These are phyloP conservation scores for Battus philenor DNA, from an alignment of 1,140 invertebrate genomes.

Conservation along the genomic window DNA sequence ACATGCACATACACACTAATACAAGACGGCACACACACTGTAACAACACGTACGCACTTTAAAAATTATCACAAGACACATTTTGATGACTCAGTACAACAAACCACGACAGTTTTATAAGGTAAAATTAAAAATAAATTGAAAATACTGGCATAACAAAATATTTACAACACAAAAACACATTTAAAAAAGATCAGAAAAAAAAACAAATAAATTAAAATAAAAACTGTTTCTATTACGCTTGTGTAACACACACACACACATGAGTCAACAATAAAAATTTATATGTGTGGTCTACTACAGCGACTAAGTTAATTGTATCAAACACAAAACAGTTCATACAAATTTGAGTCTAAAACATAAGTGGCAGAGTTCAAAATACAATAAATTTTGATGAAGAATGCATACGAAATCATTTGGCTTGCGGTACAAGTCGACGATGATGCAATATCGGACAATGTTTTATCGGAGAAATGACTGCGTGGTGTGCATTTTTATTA, in stretches of 20 bases:
- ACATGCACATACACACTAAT: slow-evolving; percentile 19
- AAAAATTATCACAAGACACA: slow-evolving; percentile 21
- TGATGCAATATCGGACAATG: slow-evolving; percentile 42
- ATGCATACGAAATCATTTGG: slow-evolving; percentile 2
- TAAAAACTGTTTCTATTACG: too few species aligned
- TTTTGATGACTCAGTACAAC: slow-evolving; percentile 19
- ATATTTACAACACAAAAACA: too few species aligned
- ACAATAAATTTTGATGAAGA: neutral
- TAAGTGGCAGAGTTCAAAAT: neutral
- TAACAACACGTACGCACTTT: slow-evolving; percentile 8
- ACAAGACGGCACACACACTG: slow-evolving; percentile 17
- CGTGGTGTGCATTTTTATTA: slow-evolving; percentile 33
- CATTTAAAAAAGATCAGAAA: too few species aligned
- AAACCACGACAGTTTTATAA: too few species aligned
- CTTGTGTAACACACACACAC: neutral
- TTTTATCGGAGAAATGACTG: slow-evolving; percentile 35
- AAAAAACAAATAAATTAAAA: too few species aligned
- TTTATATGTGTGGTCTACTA: neutral
- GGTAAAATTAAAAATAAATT: too few species aligned
- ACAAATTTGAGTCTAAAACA: too few species aligned
- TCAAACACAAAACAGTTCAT: neutral
- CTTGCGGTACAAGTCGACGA: slow-evolving; percentile 25
- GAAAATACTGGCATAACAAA: too few species aligned
- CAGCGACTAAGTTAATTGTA: slow-evolving; percentile 1
- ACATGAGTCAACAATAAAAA: slow-evolving; percentile 3